Conservation (phyloP, 2,113 vertebrate species). For the Phycodurus eques region DNA sequence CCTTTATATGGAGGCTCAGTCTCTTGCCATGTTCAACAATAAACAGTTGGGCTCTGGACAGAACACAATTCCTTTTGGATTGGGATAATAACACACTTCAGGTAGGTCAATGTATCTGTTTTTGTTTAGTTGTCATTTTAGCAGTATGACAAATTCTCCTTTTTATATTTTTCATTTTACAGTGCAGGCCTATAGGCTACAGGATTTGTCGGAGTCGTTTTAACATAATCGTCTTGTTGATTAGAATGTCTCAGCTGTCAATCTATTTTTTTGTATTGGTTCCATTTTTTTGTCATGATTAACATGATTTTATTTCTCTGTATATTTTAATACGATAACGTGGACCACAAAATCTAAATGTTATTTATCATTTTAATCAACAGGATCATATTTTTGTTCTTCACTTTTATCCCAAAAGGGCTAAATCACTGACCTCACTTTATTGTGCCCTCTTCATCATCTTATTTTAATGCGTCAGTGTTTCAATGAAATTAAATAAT, state of each 20-base stretch:
- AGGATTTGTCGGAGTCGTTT: not conserved
- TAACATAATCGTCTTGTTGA: not conserved
- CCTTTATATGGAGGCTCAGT: constrained; percentile 62
- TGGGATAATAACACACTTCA: constrained; percentile 51
- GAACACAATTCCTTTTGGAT: constrained; percentile 48
- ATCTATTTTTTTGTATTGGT: not conserved
- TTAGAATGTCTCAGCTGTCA: not conserved
- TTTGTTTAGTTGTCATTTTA: not conserved
- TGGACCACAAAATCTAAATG: not conserved
- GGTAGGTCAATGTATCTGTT: constrained; percentile 51
- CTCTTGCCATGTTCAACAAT: constrained; percentile 52
- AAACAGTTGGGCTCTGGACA: constrained; percentile 48
- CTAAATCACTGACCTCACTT: not conserved
- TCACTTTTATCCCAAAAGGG: not conserved
- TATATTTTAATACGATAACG: not conserved
- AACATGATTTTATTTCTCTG: not conserved
- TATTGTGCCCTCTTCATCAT: not conserved
- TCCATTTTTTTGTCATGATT: not conserved
- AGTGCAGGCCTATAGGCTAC: not conserved
- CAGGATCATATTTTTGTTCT: not conserved
- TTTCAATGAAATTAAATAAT: not conserved
- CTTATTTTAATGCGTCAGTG: not conserved
- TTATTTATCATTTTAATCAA: not conserved
- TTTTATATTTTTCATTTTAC: not conserved
- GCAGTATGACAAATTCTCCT: not conserved